Base-by-base conservation (phyloP, 2,797 vertebrate genomes). In the Cossypha heuglini region DNA sequence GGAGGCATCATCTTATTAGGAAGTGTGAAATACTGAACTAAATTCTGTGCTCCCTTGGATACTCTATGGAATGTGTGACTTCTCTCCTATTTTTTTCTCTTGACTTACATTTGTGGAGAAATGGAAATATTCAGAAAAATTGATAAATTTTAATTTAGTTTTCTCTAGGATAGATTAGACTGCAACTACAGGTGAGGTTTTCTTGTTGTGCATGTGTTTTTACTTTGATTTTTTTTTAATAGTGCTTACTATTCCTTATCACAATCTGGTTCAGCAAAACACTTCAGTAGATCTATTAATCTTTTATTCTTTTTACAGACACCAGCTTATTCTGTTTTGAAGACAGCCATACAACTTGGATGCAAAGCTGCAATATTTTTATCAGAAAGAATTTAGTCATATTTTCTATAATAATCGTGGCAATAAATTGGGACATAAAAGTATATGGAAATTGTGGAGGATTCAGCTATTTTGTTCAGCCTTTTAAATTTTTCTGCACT, bases 341-440 rank as follows among this genome's bases (percentile, higher is more conserved):
- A 99, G 98, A 98, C 95, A 55, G 75, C 96, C 15, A 99, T 99
- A 98, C 99, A 99, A 71, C 95, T 98, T 2, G 99, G 99, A 51
- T 99, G 99, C 97, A 99, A 98, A 96, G 98, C 97, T 79, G 99
- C 99, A 3, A 99, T 99, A 96, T 99, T 97, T 96, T 95, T 98
- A 75, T 99, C 99, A 85, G 98, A 99, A 95, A 98, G 99, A 85
- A 95, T 99, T 84, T 99, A 97, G 97, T 64, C n/a, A 61, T 14
- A 9, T 79, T 90, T 87, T 62, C 25, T 38, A 7, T 63, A 31
- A 25, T 42, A n/a, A 29, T 52, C 61, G 49, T 55, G 51, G 43
- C 46, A 69, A 74, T 81, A 63, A 94, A 76, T 86, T 81, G 72
- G 64, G 63, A 31, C 21, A 68, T 18, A 33, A 9, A 79, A 90